These are phyloP conservation scores for Dendrolimus kikuchii DNA, from an alignment of 1,140 invertebrate genomes.

Conservation along the genomic window DNA sequence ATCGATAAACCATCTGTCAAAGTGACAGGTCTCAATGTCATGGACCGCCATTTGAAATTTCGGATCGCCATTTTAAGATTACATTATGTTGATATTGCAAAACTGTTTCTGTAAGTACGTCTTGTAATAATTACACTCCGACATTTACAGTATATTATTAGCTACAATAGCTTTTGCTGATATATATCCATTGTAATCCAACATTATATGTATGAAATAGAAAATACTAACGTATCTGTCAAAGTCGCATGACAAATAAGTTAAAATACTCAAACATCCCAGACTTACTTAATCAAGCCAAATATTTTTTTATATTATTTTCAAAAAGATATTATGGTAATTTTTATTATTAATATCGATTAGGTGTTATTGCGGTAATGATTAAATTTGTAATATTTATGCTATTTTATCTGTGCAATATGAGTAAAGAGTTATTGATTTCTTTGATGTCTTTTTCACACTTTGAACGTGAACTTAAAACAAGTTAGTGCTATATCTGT, in stretches of 20 bases:
- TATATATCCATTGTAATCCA: no score
- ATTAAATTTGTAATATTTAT: constrained; percentile 50
- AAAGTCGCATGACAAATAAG: constrained; percentile 12
- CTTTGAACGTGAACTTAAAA: no score
- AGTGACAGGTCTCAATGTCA: no score
- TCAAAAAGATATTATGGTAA: constrained; percentile 21
- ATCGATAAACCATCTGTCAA: no score
- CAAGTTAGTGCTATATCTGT: no score
- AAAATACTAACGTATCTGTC: background rate
- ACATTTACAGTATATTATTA: no score
- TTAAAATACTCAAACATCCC: constrained; percentile 43
- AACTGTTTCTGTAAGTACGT: background rate
- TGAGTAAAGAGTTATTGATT: constrained; percentile 48
- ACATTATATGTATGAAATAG: background rate
- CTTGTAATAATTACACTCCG: no score
- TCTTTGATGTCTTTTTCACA: constrained; percentile 13
- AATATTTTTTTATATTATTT: constrained; percentile 25
- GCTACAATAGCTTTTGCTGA: no score
- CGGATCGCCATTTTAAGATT: constrained; percentile 7
- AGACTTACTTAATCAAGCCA: constrained; percentile 29
- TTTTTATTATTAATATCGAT: constrained; percentile 37
- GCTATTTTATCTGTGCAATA: constrained; percentile 63
- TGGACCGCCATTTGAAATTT: background rate
- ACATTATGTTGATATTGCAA: background rate
- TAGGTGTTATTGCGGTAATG: constrained; percentile 40